Percentiles rank a stretch among this genome's conserved stretches.
phyloP scores from a whole-genome alignment of 2,888 invertebrate species.

The Rambutsinella grinnellia region DNA sequence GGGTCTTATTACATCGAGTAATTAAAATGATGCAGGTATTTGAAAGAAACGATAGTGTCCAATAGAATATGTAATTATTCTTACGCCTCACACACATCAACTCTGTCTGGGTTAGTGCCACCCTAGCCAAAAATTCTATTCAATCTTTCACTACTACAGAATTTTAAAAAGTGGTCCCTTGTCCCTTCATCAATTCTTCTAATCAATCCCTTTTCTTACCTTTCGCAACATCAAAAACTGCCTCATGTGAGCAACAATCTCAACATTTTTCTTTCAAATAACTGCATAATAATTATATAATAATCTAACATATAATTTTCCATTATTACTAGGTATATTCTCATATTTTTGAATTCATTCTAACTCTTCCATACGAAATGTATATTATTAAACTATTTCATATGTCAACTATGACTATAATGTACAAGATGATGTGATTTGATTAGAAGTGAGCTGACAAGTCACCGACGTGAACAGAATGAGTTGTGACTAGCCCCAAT shows the following conservation, averaged over 20 bases:
- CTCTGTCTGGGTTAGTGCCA: too few species aligned
- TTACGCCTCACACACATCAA: not conserved
- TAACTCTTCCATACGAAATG: not conserved
- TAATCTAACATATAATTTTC: not conserved
- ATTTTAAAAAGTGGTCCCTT: not conserved
- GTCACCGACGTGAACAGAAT: not conserved
- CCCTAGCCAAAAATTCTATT: too few species aligned
- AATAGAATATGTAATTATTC: not conserved
- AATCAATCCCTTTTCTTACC: not conserved
- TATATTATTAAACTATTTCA: not conserved
- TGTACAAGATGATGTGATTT: not conserved
- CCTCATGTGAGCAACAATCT: not conserved
- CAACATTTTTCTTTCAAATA: not conserved
- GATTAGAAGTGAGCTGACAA: not conserved
- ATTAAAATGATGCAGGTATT: conserved; percentile 37
- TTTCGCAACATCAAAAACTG: not conserved
- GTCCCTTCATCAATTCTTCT: not conserved
- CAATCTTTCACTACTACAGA: not conserved
- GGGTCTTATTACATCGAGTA: conserved; percentile 18
- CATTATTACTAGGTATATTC: not conserved
- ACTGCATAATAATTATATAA: not conserved
- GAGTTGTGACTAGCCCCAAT: too few species aligned
- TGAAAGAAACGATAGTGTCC: not conserved
- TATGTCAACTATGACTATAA: not conserved
- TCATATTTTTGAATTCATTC: too few species aligned